These are phyloP conservation scores for Coregonus sp. DNA, from an alignment of 2,797 vertebrate genomes.

Conservation along the genomic window DNA sequence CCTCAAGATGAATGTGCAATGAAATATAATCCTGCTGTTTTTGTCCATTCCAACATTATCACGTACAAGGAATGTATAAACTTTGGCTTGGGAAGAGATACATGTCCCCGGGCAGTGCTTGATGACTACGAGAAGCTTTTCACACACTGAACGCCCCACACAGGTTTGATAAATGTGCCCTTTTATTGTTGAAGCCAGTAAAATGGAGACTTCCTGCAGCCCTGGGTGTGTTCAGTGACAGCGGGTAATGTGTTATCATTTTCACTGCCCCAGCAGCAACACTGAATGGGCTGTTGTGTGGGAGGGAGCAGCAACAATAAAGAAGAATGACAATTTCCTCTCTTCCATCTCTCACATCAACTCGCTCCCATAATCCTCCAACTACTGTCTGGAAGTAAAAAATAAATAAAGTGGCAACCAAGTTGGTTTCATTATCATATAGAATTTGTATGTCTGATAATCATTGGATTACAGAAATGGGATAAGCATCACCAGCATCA, in stretches of 20 bases:
- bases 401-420: not conserved
- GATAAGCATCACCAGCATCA: too few species aligned
- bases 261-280: not conserved
- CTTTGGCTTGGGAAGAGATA: not conserved
- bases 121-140: not conserved
- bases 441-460: not conserved
- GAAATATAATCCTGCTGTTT: not conserved
- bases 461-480: too few species aligned
- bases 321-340: not conserved
- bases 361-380: not conserved
- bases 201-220: not conserved
- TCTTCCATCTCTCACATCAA: not conserved
- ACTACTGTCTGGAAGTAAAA: not conserved
- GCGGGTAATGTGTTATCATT: not conserved
- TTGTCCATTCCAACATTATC: not conserved
- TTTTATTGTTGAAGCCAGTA: not conserved
- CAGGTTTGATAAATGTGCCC: not conserved
- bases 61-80: not conserved
- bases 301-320: not conserved
- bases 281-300: not conserved
- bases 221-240: not conserved
- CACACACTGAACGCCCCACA: not conserved
- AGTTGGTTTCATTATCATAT: not conserved
- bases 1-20: not conserved
- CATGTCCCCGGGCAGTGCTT: not conserved